Evolutionary conservation across 1,140 invertebrate genomes (phyloP).

Genomic region (Zelostemma sp.): DNA sequence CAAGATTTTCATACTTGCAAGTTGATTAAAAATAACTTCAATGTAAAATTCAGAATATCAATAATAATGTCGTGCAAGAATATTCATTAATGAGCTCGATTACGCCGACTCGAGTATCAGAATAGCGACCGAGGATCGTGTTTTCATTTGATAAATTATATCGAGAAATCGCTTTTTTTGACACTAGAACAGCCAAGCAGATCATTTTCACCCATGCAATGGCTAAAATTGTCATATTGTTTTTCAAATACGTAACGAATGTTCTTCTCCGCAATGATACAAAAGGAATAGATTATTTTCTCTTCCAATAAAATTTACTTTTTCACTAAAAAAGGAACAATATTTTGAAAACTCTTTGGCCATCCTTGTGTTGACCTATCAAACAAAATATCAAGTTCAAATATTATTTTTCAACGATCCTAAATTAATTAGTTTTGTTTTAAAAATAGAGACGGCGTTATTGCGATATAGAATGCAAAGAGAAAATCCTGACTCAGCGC

Average conservation of each 20-base stretch:
- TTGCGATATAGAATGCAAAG: slow-evolving; percentile 10
- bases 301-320: too few species aligned
- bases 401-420: neutral
- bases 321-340: too few species aligned
- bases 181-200: neutral
- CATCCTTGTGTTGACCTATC: too few species aligned
- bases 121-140: slow-evolving; percentile 13
- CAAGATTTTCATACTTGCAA: neutral
- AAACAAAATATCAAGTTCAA: neutral
- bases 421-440: slow-evolving; percentile 3
- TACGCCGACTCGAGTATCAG: slow-evolving; percentile 17
- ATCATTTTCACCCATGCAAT: too few species aligned
- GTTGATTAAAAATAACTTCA: neutral
- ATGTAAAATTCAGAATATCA: slow-evolving; percentile 9
- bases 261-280: too few species aligned
- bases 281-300: too few species aligned
- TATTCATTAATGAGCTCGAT: slow-evolving; percentile 20
- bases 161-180: neutral
- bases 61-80: slow-evolving; percentile 16
- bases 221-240: too few species aligned
- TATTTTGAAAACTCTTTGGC: neutral
- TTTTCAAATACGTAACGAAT: too few species aligned
- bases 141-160: slow-evolving; percentile 10
- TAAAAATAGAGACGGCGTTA: slow-evolving; percentile 25
- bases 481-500: slow-evolving; percentile 24